Percentiles rank a stretch among this genome's conserved stretches.
phyloP scores from a whole-genome alignment of 2,113 vertebrate species.

The Callopanchax toddi region DNA sequence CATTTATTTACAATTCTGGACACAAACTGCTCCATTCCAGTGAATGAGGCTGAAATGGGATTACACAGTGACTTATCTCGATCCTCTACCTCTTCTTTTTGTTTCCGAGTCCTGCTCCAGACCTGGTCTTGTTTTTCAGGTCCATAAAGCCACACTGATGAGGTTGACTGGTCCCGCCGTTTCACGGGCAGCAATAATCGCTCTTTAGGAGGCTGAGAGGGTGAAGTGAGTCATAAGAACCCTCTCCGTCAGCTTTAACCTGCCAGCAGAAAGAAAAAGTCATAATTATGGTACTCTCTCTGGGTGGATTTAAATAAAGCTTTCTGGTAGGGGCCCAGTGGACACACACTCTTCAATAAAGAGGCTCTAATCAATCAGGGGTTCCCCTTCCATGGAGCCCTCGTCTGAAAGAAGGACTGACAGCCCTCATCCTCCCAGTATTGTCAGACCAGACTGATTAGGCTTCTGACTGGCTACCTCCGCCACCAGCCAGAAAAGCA shows the following conservation, averaged over 20 bases:
- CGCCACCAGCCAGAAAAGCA: conserved; percentile 75
- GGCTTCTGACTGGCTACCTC: conserved; percentile 77
- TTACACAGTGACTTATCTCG: conserved; percentile 61
- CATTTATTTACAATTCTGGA: conserved; percentile 43
- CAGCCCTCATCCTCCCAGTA: conserved; percentile 79
- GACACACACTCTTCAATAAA: conserved; percentile 71
- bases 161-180: conserved; percentile 63
- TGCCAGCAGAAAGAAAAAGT: conserved; percentile 76
- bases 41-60: conserved; percentile 58
- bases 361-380: conserved; percentile 82
- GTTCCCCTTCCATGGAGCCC: conserved; percentile 68
- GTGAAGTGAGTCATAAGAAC: conserved; percentile 78
- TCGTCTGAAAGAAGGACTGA: conserved; percentile 78
- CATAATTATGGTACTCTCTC: conserved; percentile 78
- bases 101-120: conserved; percentile 43
- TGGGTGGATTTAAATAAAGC: conserved; percentile 75
- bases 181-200: conserved; percentile 73
- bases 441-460: conserved; percentile 80
- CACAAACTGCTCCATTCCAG: conserved; percentile 19
- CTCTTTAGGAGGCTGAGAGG: conserved; percentile 75
- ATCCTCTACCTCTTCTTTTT: conserved; percentile 40
- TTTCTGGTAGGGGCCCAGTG: conserved; percentile 67
- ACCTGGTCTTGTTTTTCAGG: conserved; percentile 42
- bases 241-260: conserved; percentile 78
- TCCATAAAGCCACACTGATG: conserved; percentile 65